These are phyloP conservation scores for Pleuronectes platessa DNA, from an alignment of 2,113 vertebrate species.

Conservation along the genomic window DNA sequence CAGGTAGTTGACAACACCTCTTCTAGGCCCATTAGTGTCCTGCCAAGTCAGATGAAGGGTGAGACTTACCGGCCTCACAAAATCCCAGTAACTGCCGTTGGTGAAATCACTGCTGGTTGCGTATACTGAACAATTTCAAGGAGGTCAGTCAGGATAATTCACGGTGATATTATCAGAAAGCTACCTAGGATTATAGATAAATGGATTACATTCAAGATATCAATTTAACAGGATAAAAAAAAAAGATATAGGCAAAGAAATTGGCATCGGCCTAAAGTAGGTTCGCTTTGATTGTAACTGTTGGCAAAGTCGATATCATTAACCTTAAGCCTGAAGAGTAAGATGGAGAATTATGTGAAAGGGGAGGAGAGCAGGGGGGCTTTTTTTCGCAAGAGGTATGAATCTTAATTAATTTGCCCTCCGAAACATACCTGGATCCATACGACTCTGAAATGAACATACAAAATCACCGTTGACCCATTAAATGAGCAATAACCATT, in stretches of 20 bases:
- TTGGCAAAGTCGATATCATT: too few relatives aligned
- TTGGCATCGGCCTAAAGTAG: too few relatives aligned
- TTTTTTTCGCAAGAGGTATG: slow-evolving; percentile 3
- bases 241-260: too few relatives aligned
- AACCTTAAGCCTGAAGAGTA: too few relatives aligned
- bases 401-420: neutral
- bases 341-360: neutral
- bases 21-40: slow-evolving; percentile 42
- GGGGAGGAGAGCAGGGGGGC: neutral
- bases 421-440: neutral
- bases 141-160: neutral
- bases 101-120: neutral
- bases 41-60: slow-evolving; percentile 48
- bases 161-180: neutral
- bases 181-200: too few relatives aligned
- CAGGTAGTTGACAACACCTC: slow-evolving; percentile 46
- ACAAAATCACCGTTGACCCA: neutral
- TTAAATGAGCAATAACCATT: too few relatives aligned
- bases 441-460: neutral
- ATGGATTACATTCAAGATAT: too few relatives aligned
- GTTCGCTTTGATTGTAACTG: too few relatives aligned
- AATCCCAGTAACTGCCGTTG: slow-evolving; percentile 14
- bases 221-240: too few relatives aligned
- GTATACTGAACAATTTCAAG: neutral
- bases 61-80: neutral